These are phyloP conservation scores for Drosophila ercepeae DNA, from an alignment of 1,140 invertebrate genomes.

Conservation along the genomic window DNA sequence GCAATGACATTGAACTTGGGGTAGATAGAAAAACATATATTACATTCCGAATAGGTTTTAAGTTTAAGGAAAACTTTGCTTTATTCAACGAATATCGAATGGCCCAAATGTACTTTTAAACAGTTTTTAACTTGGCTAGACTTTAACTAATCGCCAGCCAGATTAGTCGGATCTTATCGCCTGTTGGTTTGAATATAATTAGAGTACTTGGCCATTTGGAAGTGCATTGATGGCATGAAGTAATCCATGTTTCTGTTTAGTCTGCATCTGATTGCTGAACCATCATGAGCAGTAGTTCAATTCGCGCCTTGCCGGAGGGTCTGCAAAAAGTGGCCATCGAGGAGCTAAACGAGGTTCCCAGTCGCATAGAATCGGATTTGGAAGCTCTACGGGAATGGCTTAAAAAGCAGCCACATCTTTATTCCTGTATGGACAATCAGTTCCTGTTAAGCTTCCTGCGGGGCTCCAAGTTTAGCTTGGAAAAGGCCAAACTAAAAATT, in stretches of 20 bases:
- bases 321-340: slow-evolving; percentile 84
- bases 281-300: slow-evolving; percentile 16
- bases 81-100: too few relatives aligned
- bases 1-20: neutral
- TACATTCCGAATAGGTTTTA: neutral
- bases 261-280: slow-evolving; percentile 18
- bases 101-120: neutral
- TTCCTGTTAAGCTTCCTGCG: slow-evolving; percentile 87
- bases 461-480: slow-evolving; percentile 88
- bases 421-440: slow-evolving; percentile 85
- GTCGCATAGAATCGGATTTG: slow-evolving; percentile 85
- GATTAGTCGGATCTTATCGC: slow-evolving; percentile 46
- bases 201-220: slow-evolving; percentile 9
- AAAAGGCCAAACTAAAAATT: slow-evolving; percentile 87
- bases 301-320: slow-evolving; percentile 57
- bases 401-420: slow-evolving; percentile 87
- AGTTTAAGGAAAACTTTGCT: too few relatives aligned
- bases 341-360: slow-evolving; percentile 87
- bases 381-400: slow-evolving; percentile 87
- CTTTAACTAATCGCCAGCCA: slow-evolving; percentile 17
- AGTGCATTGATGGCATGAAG: slow-evolving; percentile 22
- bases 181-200: slow-evolving; percentile 28
- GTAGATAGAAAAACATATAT: neutral
- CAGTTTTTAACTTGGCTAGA: neutral
- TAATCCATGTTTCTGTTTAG: slow-evolving; percentile 22